Percentiles rank a stretch among this genome's conserved stretches.
These are phyloP conservation scores for Lordiphosa fenestrarum DNA, from an alignment of 2,888 invertebrate species.

Conservation along the genomic window DNA sequence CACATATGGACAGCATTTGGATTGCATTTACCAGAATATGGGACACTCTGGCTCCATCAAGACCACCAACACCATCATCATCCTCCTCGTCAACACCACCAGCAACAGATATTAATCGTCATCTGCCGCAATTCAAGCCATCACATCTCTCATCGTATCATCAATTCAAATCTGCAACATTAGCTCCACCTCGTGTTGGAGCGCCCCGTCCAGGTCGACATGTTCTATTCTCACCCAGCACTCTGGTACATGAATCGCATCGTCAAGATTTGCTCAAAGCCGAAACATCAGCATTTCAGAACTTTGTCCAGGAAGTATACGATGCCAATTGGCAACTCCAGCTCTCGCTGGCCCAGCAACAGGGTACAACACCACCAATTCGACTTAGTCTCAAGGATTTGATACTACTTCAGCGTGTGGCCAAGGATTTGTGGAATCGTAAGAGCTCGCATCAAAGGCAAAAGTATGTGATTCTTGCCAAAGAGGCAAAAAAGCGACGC, in stretches of 20 bases:
- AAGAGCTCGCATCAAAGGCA: constrained; percentile 3
- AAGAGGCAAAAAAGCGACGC: constrained; percentile 2
- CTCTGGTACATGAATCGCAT: constrained; percentile 11
- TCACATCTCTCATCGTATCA: not conserved
- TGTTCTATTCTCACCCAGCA: constrained; percentile 19
- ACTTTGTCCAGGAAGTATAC: constrained; percentile 21
- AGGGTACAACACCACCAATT: not conserved
- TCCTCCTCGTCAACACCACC: too few relatives aligned
- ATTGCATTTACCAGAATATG: too few relatives aligned
- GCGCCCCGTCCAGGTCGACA: constrained; percentile 3
- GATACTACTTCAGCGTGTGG: constrained; percentile 6
- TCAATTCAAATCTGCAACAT: not conserved
- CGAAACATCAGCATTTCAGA: constrained; percentile 19
- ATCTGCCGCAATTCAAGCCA: too few relatives aligned
- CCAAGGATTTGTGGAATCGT: constrained; percentile 18
- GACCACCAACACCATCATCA: too few relatives aligned
- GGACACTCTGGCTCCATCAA: too few relatives aligned
- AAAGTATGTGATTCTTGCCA: constrained; percentile 14
- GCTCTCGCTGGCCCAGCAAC: constrained; percentile 4
- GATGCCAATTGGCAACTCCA: constrained; percentile 3
- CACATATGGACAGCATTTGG: too few relatives aligned
- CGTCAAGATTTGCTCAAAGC: constrained; percentile 5
- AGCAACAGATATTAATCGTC: too few relatives aligned
- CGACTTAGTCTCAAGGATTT: constrained; percentile 11
- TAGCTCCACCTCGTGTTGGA: not conserved